phyloP scores from a whole-genome alignment of 2,113 vertebrate genomes.

The Calyptomena viridis region DNA sequence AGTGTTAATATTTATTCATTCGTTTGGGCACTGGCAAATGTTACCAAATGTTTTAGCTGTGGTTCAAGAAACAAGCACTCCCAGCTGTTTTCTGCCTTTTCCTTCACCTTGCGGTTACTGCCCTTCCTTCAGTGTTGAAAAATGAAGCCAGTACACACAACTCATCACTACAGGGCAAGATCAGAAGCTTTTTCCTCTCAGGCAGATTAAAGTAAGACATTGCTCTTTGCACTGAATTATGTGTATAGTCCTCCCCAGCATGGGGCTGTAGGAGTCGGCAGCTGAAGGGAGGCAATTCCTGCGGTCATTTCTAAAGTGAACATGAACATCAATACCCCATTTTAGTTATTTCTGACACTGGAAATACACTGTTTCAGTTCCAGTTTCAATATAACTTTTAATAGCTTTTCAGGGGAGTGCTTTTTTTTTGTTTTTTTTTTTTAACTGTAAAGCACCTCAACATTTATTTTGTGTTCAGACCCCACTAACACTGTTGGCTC shows the following conservation, averaged over 20 bases:
- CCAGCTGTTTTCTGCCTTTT: background rate
- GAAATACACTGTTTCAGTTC: background rate
- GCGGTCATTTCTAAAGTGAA: background rate
- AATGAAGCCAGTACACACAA: background rate
- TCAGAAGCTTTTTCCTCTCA: background rate
- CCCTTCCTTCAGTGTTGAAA: background rate
- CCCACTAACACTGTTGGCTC: rapidly evolving
- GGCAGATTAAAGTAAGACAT: background rate
- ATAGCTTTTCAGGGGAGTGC: background rate
- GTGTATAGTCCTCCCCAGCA: background rate
- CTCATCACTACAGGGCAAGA: background rate
- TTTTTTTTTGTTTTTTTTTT: background rate
- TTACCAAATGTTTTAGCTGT: background rate
- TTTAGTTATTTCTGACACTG: background rate
- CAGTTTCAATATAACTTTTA: background rate
- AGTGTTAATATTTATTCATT: background rate
- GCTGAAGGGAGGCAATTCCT: background rate
- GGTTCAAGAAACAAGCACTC: background rate
- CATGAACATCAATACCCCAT: background rate
- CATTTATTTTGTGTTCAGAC: background rate
- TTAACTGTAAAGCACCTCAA: background rate
- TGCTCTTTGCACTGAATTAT: background rate
- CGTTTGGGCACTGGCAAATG: background rate
- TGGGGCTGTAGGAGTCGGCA: background rate
- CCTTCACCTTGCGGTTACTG: background rate